Conservation (phyloP, 53 echinoderm and acorn worm genomes). For the Paracentrotus lividus region DNA sequence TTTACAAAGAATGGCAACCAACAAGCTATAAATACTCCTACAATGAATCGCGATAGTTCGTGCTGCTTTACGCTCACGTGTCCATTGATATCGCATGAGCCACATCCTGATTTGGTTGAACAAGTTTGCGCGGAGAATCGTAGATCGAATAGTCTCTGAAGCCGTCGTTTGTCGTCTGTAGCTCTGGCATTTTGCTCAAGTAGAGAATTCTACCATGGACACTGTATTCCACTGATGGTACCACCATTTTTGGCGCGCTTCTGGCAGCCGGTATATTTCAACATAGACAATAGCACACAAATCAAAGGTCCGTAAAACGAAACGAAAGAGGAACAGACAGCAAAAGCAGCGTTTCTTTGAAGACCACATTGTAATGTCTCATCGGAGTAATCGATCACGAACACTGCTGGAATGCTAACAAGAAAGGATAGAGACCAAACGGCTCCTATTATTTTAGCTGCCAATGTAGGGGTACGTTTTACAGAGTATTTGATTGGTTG, state of each 20-base stretch:
- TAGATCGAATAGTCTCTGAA: slow-evolving; percentile 37
- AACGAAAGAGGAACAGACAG: slow-evolving; percentile 63
- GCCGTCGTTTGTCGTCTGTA: slow-evolving; percentile 55
- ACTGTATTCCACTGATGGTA: background rate
- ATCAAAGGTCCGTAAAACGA: slow-evolving; percentile 65
- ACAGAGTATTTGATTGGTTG: slow-evolving; percentile 68
- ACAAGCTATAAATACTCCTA: slow-evolving; percentile 72
- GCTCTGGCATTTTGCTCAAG: slow-evolving; percentile 18
- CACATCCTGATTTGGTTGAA: background rate
- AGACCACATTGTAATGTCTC: slow-evolving; percentile 33
- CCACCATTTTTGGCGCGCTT: slow-evolving; percentile 40
- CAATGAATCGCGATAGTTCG: slow-evolving; percentile 66
- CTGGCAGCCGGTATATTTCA: slow-evolving; percentile 61
- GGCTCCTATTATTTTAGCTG: slow-evolving; percentile 37
- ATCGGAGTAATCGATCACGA: slow-evolving; percentile 50
- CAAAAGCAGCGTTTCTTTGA: slow-evolving; percentile 54
- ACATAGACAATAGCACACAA: slow-evolving; percentile 57
- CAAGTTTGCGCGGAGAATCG: slow-evolving; percentile 23
- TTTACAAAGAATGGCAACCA: slow-evolving; percentile 76
- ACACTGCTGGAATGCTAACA: slow-evolving; percentile 54
- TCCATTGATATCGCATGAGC: slow-evolving; percentile 3
- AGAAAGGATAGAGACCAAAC: slow-evolving; percentile 63
- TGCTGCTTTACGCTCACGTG: slow-evolving; percentile 73
- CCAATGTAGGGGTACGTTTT: slow-evolving; percentile 62
- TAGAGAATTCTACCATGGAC: background rate